Conservation (phyloP, 2,797 vertebrate genomes). For the Glossophaga mutica region DNA sequence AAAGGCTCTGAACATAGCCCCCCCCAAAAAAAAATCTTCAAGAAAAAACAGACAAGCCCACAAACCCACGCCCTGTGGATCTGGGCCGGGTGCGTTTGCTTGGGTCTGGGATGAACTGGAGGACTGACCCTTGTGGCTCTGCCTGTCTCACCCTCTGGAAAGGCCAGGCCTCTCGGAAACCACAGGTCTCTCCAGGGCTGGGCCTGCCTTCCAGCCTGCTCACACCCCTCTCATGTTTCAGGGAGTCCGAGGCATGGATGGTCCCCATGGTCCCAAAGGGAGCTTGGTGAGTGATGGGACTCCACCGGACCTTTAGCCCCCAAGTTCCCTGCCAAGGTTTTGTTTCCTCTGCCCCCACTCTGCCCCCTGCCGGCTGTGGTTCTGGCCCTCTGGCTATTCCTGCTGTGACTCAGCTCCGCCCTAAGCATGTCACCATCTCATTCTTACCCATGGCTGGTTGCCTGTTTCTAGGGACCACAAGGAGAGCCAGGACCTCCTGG, state of each 20-base stretch:
- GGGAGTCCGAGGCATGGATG: conserved; percentile 93
- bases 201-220: no score
- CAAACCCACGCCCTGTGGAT: neutral
- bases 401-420: neutral
- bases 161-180: neutral
- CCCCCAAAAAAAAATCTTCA: neutral
- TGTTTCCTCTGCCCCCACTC: neutral
- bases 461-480: conserved; percentile 88
- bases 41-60: neutral
- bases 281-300: conserved; percentile 87
- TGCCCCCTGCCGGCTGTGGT: neutral
- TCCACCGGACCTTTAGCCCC: fast-evolving
- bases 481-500: conserved; percentile 94
- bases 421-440: neutral
- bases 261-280: conserved; percentile 91
- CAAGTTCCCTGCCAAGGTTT: neutral
- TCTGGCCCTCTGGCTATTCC: neutral
- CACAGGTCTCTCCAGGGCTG: neutral
- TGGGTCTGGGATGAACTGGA: neutral
- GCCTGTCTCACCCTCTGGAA: neutral
- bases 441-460: neutral
- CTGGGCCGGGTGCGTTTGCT: neutral
- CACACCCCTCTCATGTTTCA: conserved; percentile 68
- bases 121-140: neutral
- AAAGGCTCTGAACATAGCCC: neutral